Percentiles rank a stretch among this genome's conserved stretches.
Conservation (phyloP, 1,140 invertebrate species). For the Centruroides sculpturatus region DNA sequence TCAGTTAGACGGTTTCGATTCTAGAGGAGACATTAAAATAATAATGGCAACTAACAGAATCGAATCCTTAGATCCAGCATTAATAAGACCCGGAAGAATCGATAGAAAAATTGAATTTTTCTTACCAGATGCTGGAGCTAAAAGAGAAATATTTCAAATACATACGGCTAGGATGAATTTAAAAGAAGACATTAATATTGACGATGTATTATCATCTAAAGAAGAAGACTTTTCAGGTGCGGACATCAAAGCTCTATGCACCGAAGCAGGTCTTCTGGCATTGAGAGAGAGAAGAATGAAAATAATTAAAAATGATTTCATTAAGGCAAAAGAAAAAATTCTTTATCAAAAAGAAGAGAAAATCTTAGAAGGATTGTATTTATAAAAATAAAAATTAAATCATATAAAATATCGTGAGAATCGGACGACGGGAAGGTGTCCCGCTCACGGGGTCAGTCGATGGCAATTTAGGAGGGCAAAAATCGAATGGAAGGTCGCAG, state of each 20-base stretch:
- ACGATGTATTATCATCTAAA: constrained; percentile 97
- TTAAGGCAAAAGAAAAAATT: constrained; percentile 98
- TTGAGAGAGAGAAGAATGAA: constrained; percentile 96
- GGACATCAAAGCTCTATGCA: constrained; percentile 91
- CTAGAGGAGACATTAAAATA: constrained; percentile 88
- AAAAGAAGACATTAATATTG: constrained; percentile 90
- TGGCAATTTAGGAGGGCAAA: no score
- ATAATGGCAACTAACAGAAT: constrained; percentile 99
- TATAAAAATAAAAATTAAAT: constrained; percentile 42
- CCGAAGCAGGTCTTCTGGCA: constrained; percentile 96
- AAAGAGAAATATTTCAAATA: constrained; percentile 93
- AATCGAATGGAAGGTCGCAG: no score
- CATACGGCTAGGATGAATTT: constrained; percentile 98
- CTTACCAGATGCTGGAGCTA: constrained; percentile 97
- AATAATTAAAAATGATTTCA: constrained; percentile 98
- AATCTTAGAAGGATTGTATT: constrained; percentile 94
- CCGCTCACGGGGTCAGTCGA: no score
- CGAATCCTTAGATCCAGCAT: constrained; percentile 94
- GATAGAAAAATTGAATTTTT: constrained; percentile 99
- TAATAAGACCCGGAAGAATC: constrained; percentile 96
- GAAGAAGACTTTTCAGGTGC: constrained; percentile 99
- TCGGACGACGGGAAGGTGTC: no score
- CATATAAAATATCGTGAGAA: no score
- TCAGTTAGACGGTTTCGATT: constrained; percentile 98
- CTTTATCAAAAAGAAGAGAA: constrained; percentile 98